These are phyloP conservation scores for Aptenodytes forsteri DNA, from an alignment of 2,113 vertebrate genomes.

Conservation along the genomic window DNA sequence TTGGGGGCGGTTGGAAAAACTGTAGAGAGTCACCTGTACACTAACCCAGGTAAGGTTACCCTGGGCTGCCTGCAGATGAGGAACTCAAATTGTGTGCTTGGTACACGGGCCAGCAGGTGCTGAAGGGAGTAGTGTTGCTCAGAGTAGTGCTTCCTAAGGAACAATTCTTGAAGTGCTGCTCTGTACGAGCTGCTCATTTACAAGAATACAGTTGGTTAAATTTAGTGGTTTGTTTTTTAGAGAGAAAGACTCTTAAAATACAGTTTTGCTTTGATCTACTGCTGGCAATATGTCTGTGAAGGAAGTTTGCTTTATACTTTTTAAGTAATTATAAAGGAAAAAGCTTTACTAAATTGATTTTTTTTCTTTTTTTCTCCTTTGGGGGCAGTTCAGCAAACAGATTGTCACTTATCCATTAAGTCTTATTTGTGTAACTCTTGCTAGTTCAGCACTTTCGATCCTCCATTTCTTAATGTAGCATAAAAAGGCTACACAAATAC, in stretches of 20 bases:
- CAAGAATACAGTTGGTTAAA: background rate
- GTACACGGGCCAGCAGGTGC: background rate
- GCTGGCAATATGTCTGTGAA: background rate
- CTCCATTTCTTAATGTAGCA: background rate
- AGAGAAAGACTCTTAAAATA: background rate
- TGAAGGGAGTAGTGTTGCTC: background rate
- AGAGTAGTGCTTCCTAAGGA: background rate
- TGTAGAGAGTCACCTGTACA: conserved; percentile 93
- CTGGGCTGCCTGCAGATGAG: background rate
- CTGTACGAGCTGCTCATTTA: background rate
- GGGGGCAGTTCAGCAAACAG: background rate
- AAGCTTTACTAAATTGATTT: background rate
- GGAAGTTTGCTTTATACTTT: background rate
- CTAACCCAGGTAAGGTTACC: conserved; percentile 85
- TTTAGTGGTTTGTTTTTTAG: background rate
- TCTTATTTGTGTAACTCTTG: background rate
- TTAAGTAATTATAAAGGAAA: background rate
- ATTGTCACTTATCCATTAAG: background rate
- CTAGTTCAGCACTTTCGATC: background rate
- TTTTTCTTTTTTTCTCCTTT: background rate
- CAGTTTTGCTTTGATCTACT: background rate
- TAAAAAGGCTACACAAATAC: background rate
- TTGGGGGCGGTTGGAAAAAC: conserved; percentile 78
- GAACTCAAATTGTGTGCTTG: background rate
- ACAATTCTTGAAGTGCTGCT: background rate